Percentiles rank a stretch among this genome's conserved stretches.
phyloP scores from a whole-genome alignment of 2,797 vertebrate genomes.

The Pitangus sulphuratus region DNA sequence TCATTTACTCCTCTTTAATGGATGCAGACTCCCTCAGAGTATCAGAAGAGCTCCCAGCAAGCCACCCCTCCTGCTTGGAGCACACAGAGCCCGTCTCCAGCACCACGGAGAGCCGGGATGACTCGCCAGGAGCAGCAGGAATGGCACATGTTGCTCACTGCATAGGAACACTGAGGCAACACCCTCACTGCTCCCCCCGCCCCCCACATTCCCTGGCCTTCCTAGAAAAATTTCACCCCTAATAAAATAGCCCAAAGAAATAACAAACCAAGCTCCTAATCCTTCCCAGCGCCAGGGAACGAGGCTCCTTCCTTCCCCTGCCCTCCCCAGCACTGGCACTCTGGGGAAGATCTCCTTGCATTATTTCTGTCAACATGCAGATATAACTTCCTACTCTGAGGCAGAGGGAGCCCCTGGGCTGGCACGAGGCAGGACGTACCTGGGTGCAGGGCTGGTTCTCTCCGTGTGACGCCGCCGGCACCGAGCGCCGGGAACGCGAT shows the following conservation, averaged over 20 bases:
- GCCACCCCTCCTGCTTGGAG: background rate
- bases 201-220: fast-evolving
- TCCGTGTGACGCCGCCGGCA: background rate
- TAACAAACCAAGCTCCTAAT: fast-evolving
- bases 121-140: fast-evolving
- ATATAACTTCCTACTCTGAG: background rate
- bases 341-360: background rate
- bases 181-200: too few relatives aligned
- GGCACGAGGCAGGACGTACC: background rate
- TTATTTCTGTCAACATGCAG: background rate
- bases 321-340: fast-evolving
- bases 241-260: background rate
- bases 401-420: background rate
- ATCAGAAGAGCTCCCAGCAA: background rate
- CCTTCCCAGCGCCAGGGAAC: fast-evolving
- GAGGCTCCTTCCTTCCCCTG: background rate
- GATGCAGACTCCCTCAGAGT: background rate
- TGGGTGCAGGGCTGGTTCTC: background rate
- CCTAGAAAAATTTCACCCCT: background rate
- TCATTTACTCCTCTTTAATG: conserved; percentile 10
- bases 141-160: fast-evolving
- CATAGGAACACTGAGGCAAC: fast-evolving
- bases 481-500: background rate
- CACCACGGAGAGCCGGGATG: fast-evolving
- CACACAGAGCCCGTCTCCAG: fast-evolving